A percentile compares a stretch with the other conserved stretches of the same genome.
phyloP scores from a whole-genome alignment of 2,888 invertebrate genomes.

The Cantharis nigra region DNA sequence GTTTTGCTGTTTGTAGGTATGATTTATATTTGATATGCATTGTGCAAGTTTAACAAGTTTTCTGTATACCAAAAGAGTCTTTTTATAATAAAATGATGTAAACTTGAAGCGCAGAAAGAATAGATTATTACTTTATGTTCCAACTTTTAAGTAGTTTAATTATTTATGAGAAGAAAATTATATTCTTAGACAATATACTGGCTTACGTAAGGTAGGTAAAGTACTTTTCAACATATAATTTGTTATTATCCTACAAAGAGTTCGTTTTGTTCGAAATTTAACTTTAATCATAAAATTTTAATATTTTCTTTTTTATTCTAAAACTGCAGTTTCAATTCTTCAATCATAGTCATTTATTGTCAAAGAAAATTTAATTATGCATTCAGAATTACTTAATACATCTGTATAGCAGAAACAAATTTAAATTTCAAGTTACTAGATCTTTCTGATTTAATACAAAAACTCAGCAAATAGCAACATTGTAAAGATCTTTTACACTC shows the following conservation, averaged over 20 bases:
- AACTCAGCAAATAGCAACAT: neutral
- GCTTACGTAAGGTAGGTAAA: neutral
- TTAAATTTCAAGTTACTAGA: neutral
- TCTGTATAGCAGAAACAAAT: neutral
- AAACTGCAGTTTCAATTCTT: neutral
- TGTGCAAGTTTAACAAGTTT: constrained; percentile 15
- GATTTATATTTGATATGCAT: constrained; percentile 19
- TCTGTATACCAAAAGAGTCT: constrained; percentile 17
- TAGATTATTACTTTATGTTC: neutral
- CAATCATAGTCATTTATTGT: neutral
- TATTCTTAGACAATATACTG: neutral
- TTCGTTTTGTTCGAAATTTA: neutral
- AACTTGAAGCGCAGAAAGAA: neutral
- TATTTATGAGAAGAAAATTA: constrained; percentile 13
- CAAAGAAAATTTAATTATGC: neutral
- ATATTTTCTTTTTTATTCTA: neutral
- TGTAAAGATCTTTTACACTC: neutral
- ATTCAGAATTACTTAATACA: neutral
- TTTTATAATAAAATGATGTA: neutral
- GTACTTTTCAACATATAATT: neutral
- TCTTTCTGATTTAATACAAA: neutral
- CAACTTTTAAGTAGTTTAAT: constrained; percentile 19
- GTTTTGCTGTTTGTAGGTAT: constrained; percentile 20
- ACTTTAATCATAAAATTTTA: neutral
- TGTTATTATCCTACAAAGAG: neutral